phyloP scores from a whole-genome alignment of 1,140 invertebrate species.

The Bicyclus anynana region DNA sequence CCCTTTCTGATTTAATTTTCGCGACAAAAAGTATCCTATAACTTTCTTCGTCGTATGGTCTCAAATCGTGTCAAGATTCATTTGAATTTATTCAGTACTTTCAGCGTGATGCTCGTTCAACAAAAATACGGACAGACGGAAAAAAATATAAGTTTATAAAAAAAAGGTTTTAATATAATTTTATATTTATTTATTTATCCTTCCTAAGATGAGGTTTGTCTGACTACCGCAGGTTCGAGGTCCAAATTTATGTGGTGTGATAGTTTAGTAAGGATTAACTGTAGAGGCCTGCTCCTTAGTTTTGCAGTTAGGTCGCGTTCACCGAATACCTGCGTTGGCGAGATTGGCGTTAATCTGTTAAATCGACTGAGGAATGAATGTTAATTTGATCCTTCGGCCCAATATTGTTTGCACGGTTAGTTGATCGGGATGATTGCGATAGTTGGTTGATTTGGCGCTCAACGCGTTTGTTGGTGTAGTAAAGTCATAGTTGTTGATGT shows the following conservation, averaged over 20 bases:
- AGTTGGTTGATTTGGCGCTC: constrained; percentile 12
- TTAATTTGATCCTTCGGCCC: constrained; percentile 55
- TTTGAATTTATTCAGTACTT: too few relatives aligned
- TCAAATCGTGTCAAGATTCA: too few relatives aligned
- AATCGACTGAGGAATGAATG: constrained; percentile 55
- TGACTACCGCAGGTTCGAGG: too few relatives aligned
- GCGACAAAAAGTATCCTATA: too few relatives aligned
- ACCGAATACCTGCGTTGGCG: constrained; percentile 40
- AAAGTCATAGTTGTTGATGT: not conserved
- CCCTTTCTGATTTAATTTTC: too few relatives aligned
- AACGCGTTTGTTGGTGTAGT: not conserved
- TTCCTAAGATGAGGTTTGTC: too few relatives aligned
- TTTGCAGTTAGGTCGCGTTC: constrained; percentile 45
- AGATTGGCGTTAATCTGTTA: constrained; percentile 64
- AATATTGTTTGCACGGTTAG: constrained; percentile 48
- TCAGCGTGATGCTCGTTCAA: too few relatives aligned
- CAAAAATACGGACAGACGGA: too few relatives aligned
- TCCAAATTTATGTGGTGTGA: constrained; percentile 57
- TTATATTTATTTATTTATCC: too few relatives aligned
- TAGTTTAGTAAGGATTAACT: constrained; percentile 62
- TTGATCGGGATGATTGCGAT: constrained; percentile 29
- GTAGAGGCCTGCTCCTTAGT: constrained; percentile 37
- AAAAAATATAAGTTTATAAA: too few relatives aligned
- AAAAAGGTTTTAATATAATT: too few relatives aligned
- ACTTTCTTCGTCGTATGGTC: too few relatives aligned